Conservation (phyloP, 1,140 invertebrate genomes). For the Triops cancriformis region DNA sequence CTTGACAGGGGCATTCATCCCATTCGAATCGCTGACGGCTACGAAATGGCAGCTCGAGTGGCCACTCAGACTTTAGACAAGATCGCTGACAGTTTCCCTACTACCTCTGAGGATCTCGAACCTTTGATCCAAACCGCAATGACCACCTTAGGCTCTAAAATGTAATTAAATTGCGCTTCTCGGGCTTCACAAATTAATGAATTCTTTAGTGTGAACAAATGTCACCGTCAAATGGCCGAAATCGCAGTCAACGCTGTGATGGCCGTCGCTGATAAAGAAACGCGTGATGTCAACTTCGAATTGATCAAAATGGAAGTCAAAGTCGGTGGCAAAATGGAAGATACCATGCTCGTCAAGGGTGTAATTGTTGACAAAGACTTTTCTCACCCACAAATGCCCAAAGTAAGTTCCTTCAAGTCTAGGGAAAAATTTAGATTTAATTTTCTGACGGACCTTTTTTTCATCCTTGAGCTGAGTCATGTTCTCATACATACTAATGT, state of each 20-base stretch:
- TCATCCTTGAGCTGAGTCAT: too few species aligned
- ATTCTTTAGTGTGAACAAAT: slow-evolving; percentile 59
- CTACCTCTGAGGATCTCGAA: slow-evolving; percentile 72
- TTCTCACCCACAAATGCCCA: slow-evolving; percentile 99
- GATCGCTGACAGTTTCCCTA: slow-evolving; percentile 82
- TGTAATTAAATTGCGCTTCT: slow-evolving; percentile 48
- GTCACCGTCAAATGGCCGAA: slow-evolving; percentile 93
- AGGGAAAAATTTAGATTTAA: too few species aligned
- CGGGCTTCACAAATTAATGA: slow-evolving; percentile 11
- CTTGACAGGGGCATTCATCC: slow-evolving; percentile 97
- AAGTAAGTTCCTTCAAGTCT: slow-evolving; percentile 47
- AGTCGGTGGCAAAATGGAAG: slow-evolving; percentile 94
- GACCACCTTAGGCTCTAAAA: slow-evolving; percentile 99
- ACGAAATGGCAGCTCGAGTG: slow-evolving; percentile 88
- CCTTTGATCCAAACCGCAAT: slow-evolving; percentile 89
- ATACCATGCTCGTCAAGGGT: slow-evolving; percentile 91
- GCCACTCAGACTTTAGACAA: slow-evolving; percentile 78
- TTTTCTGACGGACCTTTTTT: too few species aligned
- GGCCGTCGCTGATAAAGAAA: slow-evolving; percentile 80
- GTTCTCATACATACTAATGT: too few species aligned
- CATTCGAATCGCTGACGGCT: slow-evolving; percentile 97
- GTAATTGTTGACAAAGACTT: slow-evolving; percentile 98
- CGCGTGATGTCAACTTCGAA: slow-evolving; percentile 97
- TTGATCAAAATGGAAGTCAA: slow-evolving; percentile 98
- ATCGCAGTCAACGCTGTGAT: slow-evolving; percentile 96